These are phyloP conservation scores for Myotis daubentonii DNA, from an alignment of 2,797 vertebrate genomes.

Conservation along the genomic window DNA sequence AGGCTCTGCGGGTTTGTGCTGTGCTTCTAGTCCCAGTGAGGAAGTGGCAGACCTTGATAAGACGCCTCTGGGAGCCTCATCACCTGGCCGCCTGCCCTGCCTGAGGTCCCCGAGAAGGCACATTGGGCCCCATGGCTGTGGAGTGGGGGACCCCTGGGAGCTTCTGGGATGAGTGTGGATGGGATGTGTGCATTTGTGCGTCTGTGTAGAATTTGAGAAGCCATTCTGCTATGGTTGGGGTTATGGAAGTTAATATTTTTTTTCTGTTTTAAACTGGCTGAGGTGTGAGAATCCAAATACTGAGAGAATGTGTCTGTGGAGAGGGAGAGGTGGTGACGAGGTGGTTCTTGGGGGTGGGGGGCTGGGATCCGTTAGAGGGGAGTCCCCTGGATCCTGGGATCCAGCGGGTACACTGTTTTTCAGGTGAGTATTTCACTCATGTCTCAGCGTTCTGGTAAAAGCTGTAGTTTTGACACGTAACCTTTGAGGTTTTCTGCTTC, in stretches of 20 bases:
- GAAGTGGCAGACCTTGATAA: too few relatives aligned
- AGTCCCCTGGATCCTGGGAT: rapidly evolving
- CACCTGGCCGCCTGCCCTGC: background rate
- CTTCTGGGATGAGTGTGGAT: background rate
- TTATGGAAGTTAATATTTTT: background rate
- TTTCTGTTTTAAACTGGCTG: background rate
- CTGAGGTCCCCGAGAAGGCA: background rate
- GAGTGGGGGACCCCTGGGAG: background rate
- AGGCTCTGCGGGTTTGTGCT: background rate
- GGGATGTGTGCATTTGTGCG: background rate
- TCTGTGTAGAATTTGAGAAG: background rate
- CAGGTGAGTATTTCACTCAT: background rate
- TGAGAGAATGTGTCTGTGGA: background rate
- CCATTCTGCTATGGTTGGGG: background rate
- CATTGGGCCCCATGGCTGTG: rapidly evolving
- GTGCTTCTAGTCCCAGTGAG: background rate
- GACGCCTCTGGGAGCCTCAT: background rate
- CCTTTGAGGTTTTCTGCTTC: conserved; percentile 22
- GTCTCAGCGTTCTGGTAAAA: background rate
- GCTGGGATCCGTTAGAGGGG: background rate
- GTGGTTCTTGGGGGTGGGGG: too few relatives aligned
- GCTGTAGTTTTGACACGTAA: background rate
- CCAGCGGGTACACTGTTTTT: rapidly evolving
- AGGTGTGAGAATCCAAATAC: background rate
- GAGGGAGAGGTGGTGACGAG: too few relatives aligned